A percentile compares a stretch with the other conserved stretches of the same genome.
Conservation (phyloP, 2,888 invertebrate genomes). For the Acholoe squamosa region DNA sequence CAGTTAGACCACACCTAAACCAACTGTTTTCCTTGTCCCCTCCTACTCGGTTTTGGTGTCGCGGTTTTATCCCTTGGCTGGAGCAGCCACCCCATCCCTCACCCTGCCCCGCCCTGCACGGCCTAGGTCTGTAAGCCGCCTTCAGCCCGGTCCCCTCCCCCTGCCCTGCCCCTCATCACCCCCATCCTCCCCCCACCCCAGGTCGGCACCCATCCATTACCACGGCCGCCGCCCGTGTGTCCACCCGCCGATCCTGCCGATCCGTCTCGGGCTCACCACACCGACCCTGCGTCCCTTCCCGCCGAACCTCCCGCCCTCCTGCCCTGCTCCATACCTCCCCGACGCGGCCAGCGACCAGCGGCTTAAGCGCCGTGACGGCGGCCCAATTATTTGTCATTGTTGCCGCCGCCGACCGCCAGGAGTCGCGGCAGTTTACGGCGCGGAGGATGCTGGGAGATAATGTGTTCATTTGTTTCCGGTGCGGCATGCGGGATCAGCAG, state of each 20-base stretch:
- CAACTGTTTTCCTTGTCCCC: too few species aligned
- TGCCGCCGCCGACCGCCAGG: not conserved
- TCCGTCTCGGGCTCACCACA: slow-evolving; percentile 73
- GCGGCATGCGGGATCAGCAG: not conserved
- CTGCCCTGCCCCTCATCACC: slow-evolving; percentile 9
- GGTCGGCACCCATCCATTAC: not conserved
- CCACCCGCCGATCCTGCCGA: slow-evolving; percentile 64
- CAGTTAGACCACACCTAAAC: too few species aligned
- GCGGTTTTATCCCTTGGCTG: too few species aligned
- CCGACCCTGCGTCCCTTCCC: slow-evolving; percentile 57
- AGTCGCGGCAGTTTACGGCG: slow-evolving; percentile 36
- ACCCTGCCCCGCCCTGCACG: not conserved
- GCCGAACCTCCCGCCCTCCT: not conserved
- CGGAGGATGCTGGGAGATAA: slow-evolving; percentile 39
- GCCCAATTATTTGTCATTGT: slow-evolving; percentile 61
- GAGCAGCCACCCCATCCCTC: slow-evolving; percentile 15
- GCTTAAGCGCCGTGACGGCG: not conserved
- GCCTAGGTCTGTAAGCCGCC: not conserved
- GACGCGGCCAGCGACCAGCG: not conserved
- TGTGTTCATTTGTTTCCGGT: slow-evolving; percentile 60
- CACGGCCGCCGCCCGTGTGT: not conserved
- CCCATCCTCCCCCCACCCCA: not conserved
- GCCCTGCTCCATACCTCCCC: not conserved
- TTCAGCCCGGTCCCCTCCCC: slow-evolving; percentile 30
- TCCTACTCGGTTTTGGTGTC: too few species aligned